These are phyloP conservation scores for Tipula unca DNA, from an alignment of 2,888 invertebrate species.

Conservation along the genomic window DNA sequence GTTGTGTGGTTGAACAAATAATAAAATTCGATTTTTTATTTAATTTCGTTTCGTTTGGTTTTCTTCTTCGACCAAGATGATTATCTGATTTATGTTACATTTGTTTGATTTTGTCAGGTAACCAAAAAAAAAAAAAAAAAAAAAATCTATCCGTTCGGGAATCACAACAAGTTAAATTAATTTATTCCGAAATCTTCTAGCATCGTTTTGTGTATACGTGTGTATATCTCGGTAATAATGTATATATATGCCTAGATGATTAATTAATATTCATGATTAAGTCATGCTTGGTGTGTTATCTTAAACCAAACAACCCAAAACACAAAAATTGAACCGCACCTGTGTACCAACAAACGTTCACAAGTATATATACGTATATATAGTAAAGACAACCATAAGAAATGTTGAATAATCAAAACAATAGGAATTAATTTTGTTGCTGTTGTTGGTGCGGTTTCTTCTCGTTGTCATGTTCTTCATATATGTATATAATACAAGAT, in stretches of 20 bases:
- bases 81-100: conserved; percentile 8
- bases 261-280: conserved; percentile 14
- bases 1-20: background rate
- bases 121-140: background rate
- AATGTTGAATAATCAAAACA: background rate
- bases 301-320: background rate
- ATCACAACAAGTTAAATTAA: background rate
- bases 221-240: background rate
- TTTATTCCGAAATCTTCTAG: background rate
- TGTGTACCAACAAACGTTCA: background rate
- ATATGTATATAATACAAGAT: background rate
- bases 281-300: conserved; percentile 14
- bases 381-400: background rate
- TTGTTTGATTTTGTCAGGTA: conserved; percentile 14
- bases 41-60: background rate
- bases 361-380: too few relatives aligned
- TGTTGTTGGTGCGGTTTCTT: background rate
- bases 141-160: background rate
- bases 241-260: background rate
- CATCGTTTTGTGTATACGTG: background rate
- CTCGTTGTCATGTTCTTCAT: background rate
- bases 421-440: background rate
- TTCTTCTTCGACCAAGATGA: background rate
- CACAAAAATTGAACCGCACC: background rate
- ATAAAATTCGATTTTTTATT: background rate